Base-by-base conservation (phyloP, 2,888 invertebrate species). In the Sinelater perroti region DNA sequence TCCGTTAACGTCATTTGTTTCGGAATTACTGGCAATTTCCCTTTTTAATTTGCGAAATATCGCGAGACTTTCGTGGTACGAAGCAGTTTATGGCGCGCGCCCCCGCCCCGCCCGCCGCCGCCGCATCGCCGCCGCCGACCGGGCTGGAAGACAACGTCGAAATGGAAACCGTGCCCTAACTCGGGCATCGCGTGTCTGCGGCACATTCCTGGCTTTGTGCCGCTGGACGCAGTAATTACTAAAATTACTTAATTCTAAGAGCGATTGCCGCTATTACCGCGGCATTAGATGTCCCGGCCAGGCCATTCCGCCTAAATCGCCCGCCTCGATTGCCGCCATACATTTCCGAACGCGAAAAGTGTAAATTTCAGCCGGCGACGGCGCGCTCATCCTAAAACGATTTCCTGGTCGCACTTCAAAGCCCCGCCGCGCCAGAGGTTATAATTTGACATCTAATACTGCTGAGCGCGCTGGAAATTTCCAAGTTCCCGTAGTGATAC, bases 191-290 rank as follows among this genome's bases (percentile, higher is more conserved):
- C 59, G 50, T 59, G 59, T 59, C 36, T 42, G 49, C 24, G 35
- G 42, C 35, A 54, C 44, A 49, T 54, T 60, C 31, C 56, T 49
- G 56, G 38, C 60, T 56, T 56, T 46, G 38, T 52, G 36, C 47
- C 18, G 47, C 45, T 56, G 56, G 51, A 56, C 50, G 13, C 30
- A 44, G 38, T 45, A 60, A 60, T 60, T 60, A 57, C 56, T 31
- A 42, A 55, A 60, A 60, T 60, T 60, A 57, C 60, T 56, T 57
- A 60, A 60, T 60, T 60, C 56, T 52, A 50, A 44, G 55, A 49
- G 40, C 51, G 46, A 56, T 60, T 60, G 21, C 56, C 33, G 30
- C 50, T 52, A 56, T 60, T 60, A 51, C 51, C 24, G 36, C 44
- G 28, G 50, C 36, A 56, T 56, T 56, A 49, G 31, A 44, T 47